phyloP scores from a whole-genome alignment of 2,113 vertebrate species.

The Esox niger region DNA sequence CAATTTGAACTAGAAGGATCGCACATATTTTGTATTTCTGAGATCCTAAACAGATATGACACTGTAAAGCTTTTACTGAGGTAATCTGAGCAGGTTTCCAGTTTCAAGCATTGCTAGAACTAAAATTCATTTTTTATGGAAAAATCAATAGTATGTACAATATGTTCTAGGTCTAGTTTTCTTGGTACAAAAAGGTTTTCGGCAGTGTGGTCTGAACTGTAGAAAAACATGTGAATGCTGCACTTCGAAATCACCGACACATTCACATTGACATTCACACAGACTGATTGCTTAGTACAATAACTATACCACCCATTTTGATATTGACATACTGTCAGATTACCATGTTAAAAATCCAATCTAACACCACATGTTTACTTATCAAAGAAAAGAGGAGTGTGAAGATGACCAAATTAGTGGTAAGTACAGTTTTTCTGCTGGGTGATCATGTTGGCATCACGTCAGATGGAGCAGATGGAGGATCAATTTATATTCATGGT shows the following conservation, averaged over 20 bases:
- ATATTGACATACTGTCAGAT: not conserved
- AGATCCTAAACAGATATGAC: too few species aligned
- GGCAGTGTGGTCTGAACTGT: too few species aligned
- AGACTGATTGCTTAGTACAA: too few species aligned
- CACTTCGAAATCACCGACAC: not conserved
- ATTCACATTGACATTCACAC: not conserved
- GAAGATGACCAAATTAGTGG: slow-evolving; percentile 33
- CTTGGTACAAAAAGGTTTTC: too few species aligned
- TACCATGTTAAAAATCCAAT: not conserved
- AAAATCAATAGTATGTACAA: too few species aligned
- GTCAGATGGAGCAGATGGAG: slow-evolving; percentile 57
- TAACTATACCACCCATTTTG: not conserved
- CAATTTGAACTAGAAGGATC: slow-evolving; percentile 31
- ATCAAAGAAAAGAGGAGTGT: slow-evolving; percentile 54
- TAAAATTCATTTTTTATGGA: not conserved
- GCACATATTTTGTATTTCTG: not conserved
- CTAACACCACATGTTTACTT: slow-evolving; percentile 16
- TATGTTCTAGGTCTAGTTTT: too few species aligned
- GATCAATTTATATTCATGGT: slow-evolving; percentile 37
- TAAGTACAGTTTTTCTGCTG: slow-evolving; percentile 22
- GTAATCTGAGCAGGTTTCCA: not conserved
- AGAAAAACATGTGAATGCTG: too few species aligned
- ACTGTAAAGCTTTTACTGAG: too few species aligned
- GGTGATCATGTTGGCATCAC: slow-evolving; percentile 53
- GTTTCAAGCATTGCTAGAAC: not conserved